Conservation (phyloP, 2,113 vertebrate genomes). For the Cyanistes caeruleus region DNA sequence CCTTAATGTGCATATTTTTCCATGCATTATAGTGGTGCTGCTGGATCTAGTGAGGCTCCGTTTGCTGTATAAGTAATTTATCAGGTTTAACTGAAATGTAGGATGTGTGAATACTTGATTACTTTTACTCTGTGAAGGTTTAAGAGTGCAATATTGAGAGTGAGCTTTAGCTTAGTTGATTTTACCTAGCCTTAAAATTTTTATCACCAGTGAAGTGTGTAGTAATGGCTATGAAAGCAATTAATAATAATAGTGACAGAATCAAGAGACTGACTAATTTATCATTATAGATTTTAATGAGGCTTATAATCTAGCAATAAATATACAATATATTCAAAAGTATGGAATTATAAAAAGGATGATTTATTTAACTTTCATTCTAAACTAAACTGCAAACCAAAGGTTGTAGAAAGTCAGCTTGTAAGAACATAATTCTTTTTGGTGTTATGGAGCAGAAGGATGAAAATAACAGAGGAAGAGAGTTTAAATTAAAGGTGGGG, state of each 20-base stretch:
- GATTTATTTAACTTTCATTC: constrained; percentile 60
- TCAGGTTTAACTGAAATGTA: constrained; percentile 25
- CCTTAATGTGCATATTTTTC: not conserved
- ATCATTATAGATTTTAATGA: constrained; percentile 71
- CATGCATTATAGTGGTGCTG: not conserved
- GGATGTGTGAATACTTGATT: not conserved
- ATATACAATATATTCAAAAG: constrained; percentile 56
- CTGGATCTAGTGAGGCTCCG: not conserved
- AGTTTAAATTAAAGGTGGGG: not conserved
- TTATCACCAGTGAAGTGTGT: constrained; percentile 42
- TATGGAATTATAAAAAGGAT: constrained; percentile 32
- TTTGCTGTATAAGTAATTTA: constrained; percentile 16
- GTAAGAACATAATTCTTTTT: not conserved
- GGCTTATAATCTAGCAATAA: constrained; percentile 65
- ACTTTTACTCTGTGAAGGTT: not conserved
- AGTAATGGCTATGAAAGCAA: constrained; percentile 62
- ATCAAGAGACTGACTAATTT: constrained; percentile 68
- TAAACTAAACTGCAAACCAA: not conserved
- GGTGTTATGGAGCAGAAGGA: not conserved
- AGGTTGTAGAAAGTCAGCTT: not conserved
- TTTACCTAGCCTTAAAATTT: constrained; percentile 68
- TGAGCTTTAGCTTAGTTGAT: constrained; percentile 31
- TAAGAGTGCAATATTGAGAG: not conserved
- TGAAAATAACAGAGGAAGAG: not conserved
- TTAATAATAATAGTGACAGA: constrained; percentile 66